These are phyloP conservation scores for Toxostoma redivivum DNA, from an alignment of 2,113 vertebrate species.

Conservation along the genomic window DNA sequence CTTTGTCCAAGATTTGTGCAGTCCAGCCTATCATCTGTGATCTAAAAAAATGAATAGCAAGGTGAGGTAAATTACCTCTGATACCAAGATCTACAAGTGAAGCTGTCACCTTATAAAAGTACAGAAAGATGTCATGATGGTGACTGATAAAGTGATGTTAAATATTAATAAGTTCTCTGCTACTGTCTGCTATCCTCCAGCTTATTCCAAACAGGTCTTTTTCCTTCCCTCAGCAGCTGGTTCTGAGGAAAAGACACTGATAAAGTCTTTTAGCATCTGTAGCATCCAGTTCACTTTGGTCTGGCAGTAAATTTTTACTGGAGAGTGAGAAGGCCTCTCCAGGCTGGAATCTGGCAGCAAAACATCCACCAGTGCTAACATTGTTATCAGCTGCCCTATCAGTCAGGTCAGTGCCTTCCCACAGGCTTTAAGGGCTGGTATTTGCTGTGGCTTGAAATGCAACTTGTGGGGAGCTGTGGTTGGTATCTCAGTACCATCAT, in stretches of 20 bases:
- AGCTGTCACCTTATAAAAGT: not conserved
- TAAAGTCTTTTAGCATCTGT: not conserved
- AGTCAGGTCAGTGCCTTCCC: not conserved
- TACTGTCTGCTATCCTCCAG: not conserved
- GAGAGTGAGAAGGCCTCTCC: not conserved
- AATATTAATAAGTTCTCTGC: not conserved
- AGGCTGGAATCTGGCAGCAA: not conserved
- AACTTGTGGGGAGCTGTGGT: not conserved
- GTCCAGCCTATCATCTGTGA: not conserved
- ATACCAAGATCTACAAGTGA: rapidly evolving
- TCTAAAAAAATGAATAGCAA: not conserved
- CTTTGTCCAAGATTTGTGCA: not conserved
- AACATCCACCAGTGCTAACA: not conserved
- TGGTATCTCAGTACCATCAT: not conserved
- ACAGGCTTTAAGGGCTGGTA: not conserved
- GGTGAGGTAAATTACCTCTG: not conserved
- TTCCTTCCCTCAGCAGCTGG: not conserved
- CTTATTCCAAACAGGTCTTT: not conserved
- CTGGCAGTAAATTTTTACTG: not conserved
- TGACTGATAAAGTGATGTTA: not conserved
- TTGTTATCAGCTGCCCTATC: not conserved
- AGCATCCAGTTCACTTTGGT: not conserved
- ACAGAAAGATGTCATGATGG: not conserved
- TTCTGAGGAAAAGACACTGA: not conserved
- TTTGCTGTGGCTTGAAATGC: not conserved